Evolutionary conservation across 2,888 invertebrate genomes (phyloP), one percentile per base, ranked within the genome.

Genomic region (Drosophila yooni): DNA sequence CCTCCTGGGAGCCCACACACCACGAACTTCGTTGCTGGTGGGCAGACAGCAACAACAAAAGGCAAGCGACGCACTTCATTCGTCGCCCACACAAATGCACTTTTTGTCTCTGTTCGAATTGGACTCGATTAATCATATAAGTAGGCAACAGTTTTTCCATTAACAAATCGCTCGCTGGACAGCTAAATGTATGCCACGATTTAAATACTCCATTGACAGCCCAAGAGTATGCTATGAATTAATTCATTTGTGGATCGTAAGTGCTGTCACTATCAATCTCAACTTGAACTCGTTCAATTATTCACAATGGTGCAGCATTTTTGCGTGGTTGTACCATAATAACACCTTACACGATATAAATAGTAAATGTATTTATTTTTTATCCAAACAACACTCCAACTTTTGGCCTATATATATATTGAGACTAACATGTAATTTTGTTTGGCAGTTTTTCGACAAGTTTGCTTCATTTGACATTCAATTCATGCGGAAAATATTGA

Each of bases 221-320:
- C 5, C 54, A 64, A 69, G 79, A 83, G 79, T 79, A 76, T 79
- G 71, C 85, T 58, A 46, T 11, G 34, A n/a, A 21, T 52, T 71
- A 15, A 21, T 52, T 71, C 29, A 34, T 51, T 25, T 36, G 70
- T 75, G 70, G 73, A 56, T 36, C 64, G 66, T 52, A 54, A 70
- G 51, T 68, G n/a, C 25, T 13, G 4, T 1, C 7, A 31, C 2
- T 13, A 13, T 46, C 13, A 21, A 21, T 21, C 13, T 21, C 13
- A 46, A 46, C 21, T 21, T 46, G 25, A 46, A 46, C 7, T 46
- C 15, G 46, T n/a, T 38, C 25, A 54, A 2, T 54, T 54, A 43
- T 43, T 52, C 34, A 52, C 31, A 27, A 62, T 27, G 7, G 48
- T 11, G 25, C 25, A 25, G 21, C 13, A 38, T 48, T 25, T n/a